Conservation (phyloP, 2,113 vertebrate species). For the Proterorhinus semilunaris region DNA sequence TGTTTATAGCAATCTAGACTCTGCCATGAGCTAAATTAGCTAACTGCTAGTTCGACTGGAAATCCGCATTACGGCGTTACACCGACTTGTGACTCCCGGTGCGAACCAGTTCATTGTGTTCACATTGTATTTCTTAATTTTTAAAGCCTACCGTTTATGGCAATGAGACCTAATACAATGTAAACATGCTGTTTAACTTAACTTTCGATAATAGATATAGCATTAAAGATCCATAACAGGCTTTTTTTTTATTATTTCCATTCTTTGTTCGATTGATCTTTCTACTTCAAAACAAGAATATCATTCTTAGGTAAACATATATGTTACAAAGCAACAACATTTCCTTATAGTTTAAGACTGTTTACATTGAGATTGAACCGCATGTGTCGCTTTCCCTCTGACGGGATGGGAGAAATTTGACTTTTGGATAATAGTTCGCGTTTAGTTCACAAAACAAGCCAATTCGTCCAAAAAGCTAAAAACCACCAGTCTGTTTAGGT, state of each 20-base stretch:
- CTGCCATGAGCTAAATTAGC: conserved; percentile 63
- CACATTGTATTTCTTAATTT: background rate
- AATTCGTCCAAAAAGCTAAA: background rate
- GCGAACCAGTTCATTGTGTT: background rate
- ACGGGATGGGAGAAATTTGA: background rate
- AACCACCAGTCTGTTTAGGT: no score
- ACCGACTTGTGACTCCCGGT: background rate
- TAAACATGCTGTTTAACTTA: background rate
- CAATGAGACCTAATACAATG: background rate
- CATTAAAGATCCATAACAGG: no score
- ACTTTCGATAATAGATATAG: background rate
- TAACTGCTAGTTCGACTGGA: conserved; percentile 37
- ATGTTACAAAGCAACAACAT: no score
- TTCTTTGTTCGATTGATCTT: no score
- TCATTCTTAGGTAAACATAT: no score
- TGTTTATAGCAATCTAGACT: conserved; percentile 64
- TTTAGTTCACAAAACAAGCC: background rate
- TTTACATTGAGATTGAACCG: background rate
- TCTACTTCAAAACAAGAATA: no score
- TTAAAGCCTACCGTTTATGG: background rate
- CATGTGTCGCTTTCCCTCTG: background rate
- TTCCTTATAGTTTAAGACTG: no score
- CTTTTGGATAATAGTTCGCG: background rate
- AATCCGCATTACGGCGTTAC: conserved; percentile 62
- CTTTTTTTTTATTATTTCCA: no score